These are phyloP conservation scores for Pangasius krempfi DNA, from an alignment of 2,797 vertebrate genomes.

Conservation along the genomic window DNA sequence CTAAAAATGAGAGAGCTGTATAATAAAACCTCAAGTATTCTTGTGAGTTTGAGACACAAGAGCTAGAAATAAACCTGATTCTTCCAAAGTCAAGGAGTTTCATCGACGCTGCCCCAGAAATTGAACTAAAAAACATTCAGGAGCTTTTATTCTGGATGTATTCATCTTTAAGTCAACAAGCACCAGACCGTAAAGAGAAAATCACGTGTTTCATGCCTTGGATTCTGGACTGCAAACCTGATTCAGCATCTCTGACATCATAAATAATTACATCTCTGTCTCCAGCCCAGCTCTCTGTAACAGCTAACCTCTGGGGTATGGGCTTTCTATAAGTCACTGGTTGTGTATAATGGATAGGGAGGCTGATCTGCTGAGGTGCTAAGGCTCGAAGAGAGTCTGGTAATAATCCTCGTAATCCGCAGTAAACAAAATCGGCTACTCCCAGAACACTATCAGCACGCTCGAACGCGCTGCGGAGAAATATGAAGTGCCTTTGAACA, in stretches of 20 bases:
- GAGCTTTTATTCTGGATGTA: slow-evolving; percentile 43
- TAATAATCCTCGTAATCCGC: slow-evolving; percentile 57
- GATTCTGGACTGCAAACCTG: slow-evolving; percentile 28
- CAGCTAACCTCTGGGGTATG: slow-evolving; percentile 32
- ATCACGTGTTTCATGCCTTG: neutral
- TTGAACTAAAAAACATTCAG: slow-evolving; percentile 10
- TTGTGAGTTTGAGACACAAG: neutral
- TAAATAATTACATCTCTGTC: slow-evolving; percentile 38
- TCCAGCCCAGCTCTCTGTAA: slow-evolving; percentile 22
- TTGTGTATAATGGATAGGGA: slow-evolving; percentile 41
- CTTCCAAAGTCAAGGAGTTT: neutral
- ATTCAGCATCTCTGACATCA: slow-evolving; percentile 44
- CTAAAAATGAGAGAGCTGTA: neutral
- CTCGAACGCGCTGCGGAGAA: slow-evolving; percentile 19
- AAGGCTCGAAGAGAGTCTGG: slow-evolving; percentile 32
- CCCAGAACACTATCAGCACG: neutral
- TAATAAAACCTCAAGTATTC: neutral
- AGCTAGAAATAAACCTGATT: neutral
- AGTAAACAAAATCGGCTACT: slow-evolving; percentile 53
- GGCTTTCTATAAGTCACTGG: slow-evolving; percentile 22
- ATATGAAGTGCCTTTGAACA: slow-evolving; percentile 50
- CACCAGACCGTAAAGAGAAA: neutral
- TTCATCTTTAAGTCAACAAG: slow-evolving; percentile 35
- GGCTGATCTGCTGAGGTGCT: slow-evolving; percentile 52
- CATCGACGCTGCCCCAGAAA: neutral